Conservation (phyloP, 92 coral and sea anemone species). For the Isaurus tuberculatus region DNA sequence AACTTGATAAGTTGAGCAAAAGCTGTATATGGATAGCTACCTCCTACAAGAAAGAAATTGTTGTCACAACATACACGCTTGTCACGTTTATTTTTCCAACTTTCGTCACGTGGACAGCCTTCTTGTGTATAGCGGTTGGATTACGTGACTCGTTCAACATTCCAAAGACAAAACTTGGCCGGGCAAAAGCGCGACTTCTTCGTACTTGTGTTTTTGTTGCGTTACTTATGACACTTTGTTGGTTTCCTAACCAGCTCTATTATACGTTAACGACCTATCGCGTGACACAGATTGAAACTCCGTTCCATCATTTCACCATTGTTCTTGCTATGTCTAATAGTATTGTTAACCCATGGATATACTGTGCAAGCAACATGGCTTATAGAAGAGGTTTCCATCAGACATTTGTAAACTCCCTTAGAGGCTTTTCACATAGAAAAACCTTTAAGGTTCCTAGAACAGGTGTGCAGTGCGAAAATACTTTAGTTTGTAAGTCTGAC, state of each 20-base stretch:
- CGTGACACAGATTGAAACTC: conserved; percentile 62
- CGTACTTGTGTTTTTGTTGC: conserved; percentile 78
- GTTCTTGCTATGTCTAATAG: conserved; percentile 79
- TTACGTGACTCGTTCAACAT: conserved; percentile 58
- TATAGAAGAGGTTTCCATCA: conserved; percentile 64
- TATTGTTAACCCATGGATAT: conserved; percentile 74
- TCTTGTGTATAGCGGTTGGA: conserved; percentile 58
- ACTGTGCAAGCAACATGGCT: conserved; percentile 70
- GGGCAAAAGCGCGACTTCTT: conserved; percentile 52
- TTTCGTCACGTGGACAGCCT: conserved; percentile 70
- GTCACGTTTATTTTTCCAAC: conserved; percentile 78
- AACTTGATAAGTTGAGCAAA: conserved; percentile 44
- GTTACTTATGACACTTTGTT: conserved; percentile 69
- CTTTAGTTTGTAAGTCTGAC: neutral
- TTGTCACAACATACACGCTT: conserved; percentile 41
- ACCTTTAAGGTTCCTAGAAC: neutral
- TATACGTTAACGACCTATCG: conserved; percentile 63
- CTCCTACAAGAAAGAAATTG: conserved; percentile 6
- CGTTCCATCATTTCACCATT: conserved; percentile 70
- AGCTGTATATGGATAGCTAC: conserved; percentile 59
- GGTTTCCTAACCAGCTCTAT: conserved; percentile 88
- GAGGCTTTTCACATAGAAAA: neutral
- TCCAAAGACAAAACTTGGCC: conserved; percentile 36
- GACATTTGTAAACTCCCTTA: neutral
- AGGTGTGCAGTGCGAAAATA: neutral